phyloP scores from a whole-genome alignment of 2,888 invertebrate species.

The Chaitophorus viminalis region DNA sequence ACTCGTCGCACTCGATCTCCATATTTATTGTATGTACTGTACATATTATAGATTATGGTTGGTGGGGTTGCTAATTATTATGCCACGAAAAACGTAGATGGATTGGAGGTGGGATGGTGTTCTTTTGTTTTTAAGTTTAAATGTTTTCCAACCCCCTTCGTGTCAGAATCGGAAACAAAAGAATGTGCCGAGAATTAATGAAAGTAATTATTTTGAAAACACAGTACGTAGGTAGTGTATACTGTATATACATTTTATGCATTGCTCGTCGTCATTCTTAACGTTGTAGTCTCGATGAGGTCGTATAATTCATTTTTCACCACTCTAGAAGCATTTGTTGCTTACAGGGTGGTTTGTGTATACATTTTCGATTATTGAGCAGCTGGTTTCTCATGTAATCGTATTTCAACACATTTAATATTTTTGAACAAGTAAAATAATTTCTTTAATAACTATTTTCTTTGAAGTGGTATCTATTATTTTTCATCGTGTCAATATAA shows the following conservation, averaged over 20 bases:
- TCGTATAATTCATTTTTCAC: slow-evolving; percentile 49
- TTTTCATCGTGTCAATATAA: neutral
- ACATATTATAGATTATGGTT: slow-evolving; percentile 49
- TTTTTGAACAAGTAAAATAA: neutral
- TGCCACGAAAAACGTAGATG: slow-evolving; percentile 30
- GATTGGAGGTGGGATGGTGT: slow-evolving; percentile 17
- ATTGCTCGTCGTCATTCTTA: slow-evolving; percentile 37
- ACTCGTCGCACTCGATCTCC: slow-evolving; percentile 55
- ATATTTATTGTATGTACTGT: slow-evolving; percentile 36
- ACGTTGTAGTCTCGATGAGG: slow-evolving; percentile 20
- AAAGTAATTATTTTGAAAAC: slow-evolving; percentile 59
- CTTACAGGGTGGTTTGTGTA: neutral
- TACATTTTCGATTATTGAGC: slow-evolving; percentile 17
- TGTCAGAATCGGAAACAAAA: slow-evolving; percentile 50
- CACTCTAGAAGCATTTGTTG: slow-evolving; percentile 31
- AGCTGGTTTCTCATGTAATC: slow-evolving; percentile 14
- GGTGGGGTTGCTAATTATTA: slow-evolving; percentile 42
- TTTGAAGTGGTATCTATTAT: neutral
- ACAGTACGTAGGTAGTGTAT: neutral
- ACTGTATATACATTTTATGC: neutral
- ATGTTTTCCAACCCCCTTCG: slow-evolving; percentile 50
- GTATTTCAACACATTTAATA: slow-evolving; percentile 24
- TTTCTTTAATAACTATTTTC: neutral
- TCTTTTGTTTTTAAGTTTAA: slow-evolving; percentile 55
- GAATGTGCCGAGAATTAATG: slow-evolving; percentile 51